Conservation (phyloP, 2,113 vertebrate genomes). For the Cyprinus carpio region DNA sequence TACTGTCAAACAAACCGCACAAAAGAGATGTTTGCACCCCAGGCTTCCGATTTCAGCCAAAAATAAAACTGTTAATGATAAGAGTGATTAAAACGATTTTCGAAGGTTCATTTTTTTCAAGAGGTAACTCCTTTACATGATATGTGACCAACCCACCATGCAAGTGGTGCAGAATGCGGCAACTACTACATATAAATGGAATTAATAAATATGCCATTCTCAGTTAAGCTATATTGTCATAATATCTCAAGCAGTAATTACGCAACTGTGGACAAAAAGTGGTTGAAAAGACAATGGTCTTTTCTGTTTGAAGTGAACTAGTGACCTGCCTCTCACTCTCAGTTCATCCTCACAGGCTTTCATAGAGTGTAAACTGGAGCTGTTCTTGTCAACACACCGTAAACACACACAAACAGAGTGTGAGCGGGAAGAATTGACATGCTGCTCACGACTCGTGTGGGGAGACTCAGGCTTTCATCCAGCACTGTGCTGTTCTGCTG, state of each 20-base stretch:
- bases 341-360: slow-evolving; percentile 1
- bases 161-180: background rate
- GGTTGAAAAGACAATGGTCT: background rate
- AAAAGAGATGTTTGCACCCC: background rate
- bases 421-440: slow-evolving; percentile 3
- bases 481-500: slow-evolving; percentile 25
- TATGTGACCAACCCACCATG: background rate
- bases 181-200: background rate
- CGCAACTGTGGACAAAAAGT: background rate
- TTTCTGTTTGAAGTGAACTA: slow-evolving; percentile 5
- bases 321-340: slow-evolving; percentile 8
- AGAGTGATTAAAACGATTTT: no score
- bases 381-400: slow-evolving; percentile 15
- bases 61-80: no score
- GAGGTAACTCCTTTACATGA: background rate
- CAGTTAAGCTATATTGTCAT: background rate
- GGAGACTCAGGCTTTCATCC: slow-evolving; percentile 34
- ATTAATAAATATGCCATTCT: background rate
- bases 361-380: slow-evolving; percentile 3
- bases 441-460: background rate
- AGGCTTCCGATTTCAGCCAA: no score
- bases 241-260: background rate
- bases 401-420: background rate
- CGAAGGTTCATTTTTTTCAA: no score
- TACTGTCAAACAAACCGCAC: background rate